These are phyloP conservation scores for Colinus virginianus DNA, from an alignment of 2,113 vertebrate species.

Conservation along the genomic window DNA sequence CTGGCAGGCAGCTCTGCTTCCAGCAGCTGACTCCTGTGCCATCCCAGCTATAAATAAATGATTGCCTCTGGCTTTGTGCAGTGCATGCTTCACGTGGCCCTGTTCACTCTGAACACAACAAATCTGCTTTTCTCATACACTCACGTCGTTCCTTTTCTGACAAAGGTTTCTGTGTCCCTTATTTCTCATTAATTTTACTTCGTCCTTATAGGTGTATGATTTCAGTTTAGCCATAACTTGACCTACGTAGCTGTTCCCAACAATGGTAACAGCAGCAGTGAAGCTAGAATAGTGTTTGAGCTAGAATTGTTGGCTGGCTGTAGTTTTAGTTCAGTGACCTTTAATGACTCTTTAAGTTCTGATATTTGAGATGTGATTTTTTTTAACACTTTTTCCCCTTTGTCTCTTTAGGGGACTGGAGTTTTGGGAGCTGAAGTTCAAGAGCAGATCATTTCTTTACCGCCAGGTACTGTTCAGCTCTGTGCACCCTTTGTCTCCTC, in stretches of 20 bases:
- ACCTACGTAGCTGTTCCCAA: background rate
- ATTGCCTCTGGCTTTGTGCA: background rate
- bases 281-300: background rate
- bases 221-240: background rate
- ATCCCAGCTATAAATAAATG: background rate
- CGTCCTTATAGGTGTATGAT: background rate
- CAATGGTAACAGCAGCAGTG: background rate
- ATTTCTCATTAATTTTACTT: background rate
- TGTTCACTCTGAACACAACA: background rate
- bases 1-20: background rate
- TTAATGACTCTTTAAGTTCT: background rate
- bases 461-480: conserved; percentile 81
- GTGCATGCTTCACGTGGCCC: background rate
- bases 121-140: background rate
- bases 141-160: background rate
- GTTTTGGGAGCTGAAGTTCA: conserved; percentile 89
- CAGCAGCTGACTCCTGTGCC: too few species aligned
- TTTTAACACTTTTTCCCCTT: background rate
- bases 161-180: background rate
- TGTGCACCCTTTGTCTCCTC: background rate
- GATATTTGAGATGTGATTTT: background rate
- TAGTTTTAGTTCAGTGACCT: background rate
- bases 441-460: conserved; percentile 88
- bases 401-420: conserved; percentile 76
- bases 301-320: background rate